These are phyloP conservation scores for Microcebus griseorufus DNA, from an alignment of 2,113 vertebrate genomes.

Conservation along the genomic window DNA sequence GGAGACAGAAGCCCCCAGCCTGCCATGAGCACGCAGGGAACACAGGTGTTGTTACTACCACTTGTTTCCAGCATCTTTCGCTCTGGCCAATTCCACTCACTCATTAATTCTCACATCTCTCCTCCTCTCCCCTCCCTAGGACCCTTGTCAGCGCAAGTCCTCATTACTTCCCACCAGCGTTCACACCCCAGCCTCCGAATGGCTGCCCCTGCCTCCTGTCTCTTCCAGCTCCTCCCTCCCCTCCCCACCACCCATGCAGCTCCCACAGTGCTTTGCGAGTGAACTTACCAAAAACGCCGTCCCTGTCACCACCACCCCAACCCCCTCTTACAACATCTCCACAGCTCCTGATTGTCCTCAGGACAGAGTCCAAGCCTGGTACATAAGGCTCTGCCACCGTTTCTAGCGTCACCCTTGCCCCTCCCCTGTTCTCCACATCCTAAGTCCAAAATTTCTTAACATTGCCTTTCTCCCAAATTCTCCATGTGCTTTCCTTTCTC, in stretches of 20 bases:
- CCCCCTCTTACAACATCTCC: neutral
- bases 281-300: neutral
- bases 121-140: neutral
- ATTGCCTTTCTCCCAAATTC: neutral
- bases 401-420: neutral
- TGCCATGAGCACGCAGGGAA: no score
- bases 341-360: neutral
- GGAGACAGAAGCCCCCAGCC: rapidly evolving
- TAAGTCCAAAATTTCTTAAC: neutral
- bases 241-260: neutral
- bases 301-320: neutral
- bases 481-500: neutral
- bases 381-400: neutral
- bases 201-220: neutral
- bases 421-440: neutral
- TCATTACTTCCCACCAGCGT: neutral
- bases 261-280: neutral
- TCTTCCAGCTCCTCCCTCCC: neutral
- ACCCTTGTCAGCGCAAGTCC: neutral
- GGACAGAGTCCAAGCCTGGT: neutral
- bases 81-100: neutral
- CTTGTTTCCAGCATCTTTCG: neutral
- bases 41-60: neutral
- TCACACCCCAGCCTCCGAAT: neutral
- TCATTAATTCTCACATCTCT: neutral